Percentiles rank a stretch among this genome's conserved stretches.
Evolutionary conservation across 2,797 vertebrate species (phyloP).

Genomic region (Rachycentron canadum): DNA sequence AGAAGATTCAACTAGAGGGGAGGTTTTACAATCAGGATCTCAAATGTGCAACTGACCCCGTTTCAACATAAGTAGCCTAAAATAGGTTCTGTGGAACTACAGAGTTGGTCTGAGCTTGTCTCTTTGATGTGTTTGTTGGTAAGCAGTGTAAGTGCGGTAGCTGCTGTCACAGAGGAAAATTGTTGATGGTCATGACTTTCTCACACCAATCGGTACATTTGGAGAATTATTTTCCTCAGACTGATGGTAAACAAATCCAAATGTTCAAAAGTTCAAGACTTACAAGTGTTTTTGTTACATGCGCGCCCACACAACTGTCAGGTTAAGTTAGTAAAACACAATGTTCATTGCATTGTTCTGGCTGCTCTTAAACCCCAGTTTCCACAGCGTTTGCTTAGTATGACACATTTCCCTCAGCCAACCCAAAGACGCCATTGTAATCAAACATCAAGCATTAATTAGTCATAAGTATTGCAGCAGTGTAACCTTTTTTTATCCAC

Average conservation of each 20-base stretch:
- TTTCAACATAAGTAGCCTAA: conserved; percentile 75
- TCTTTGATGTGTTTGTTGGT: conserved; percentile 52
- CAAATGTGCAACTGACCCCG: conserved; percentile 78
- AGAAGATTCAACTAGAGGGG: conserved; percentile 67
- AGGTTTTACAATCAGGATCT: conserved; percentile 69
- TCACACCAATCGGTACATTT: not conserved
- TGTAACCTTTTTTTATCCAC: not conserved
- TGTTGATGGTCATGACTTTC: conserved; percentile 12
- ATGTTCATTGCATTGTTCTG: not conserved
- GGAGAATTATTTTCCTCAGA: conserved; percentile 2
- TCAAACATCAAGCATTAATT: not conserved
- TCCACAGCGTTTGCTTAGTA: not conserved
- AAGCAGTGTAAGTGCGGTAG: conserved; percentile 12
- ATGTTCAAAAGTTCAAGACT: not conserved
- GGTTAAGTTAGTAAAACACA: not conserved
- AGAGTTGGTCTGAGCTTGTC: conserved; percentile 48
- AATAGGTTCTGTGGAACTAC: conserved; percentile 65
- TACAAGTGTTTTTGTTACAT: conserved; percentile 4
- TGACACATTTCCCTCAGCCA: not conserved
- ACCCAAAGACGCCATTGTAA: not conserved
- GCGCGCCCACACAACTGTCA: not conserved
- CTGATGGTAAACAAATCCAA: not conserved
- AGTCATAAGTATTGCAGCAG: not conserved
- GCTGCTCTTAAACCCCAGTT: not conserved
- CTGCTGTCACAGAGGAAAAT: conserved; percentile 1